Conservation (phyloP, 2,888 invertebrate genomes). For the Ochropleura plecta region DNA sequence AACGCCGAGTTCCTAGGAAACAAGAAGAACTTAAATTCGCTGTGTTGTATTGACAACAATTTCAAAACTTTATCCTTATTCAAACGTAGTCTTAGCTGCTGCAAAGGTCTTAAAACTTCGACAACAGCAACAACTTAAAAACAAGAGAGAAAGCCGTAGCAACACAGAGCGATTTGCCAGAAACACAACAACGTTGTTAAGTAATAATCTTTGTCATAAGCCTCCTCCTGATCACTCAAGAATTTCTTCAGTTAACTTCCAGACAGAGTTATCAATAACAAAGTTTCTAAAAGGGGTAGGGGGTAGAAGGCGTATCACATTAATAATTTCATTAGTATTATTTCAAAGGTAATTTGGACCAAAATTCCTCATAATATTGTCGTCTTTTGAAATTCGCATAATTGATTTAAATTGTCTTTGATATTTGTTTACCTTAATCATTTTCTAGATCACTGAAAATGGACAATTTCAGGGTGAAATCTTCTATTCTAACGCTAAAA, state of each 20-base stretch:
- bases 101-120: slow-evolving; percentile 25
- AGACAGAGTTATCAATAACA: slow-evolving; percentile 22
- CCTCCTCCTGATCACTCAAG: slow-evolving; percentile 5
- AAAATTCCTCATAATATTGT: slow-evolving; percentile 16
- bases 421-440: not conserved
- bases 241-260: slow-evolving; percentile 3
- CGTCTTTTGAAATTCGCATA: not conserved
- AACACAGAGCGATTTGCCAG: slow-evolving; percentile 21
- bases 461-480: not conserved
- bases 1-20: not conserved
- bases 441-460: not conserved
- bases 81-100: not conserved
- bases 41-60: not conserved
- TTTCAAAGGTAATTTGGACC: slow-evolving; percentile 29
- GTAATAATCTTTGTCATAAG: slow-evolving; percentile 22
- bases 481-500: not conserved
- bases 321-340: slow-evolving; percentile 22
- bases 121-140: slow-evolving; percentile 8
- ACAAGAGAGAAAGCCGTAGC: slow-evolving; percentile 17
- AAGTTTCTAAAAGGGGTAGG: not conserved
- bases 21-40: not conserved
- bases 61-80: not conserved
- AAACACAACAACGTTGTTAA: slow-evolving; percentile 21
- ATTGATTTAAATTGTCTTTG: slow-evolving; percentile 29
- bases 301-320: slow-evolving; percentile 2